Percentiles rank a stretch among this genome's conserved stretches.
These are phyloP conservation scores for Carassius gibelio DNA, from an alignment of 2,113 vertebrate species.

Conservation along the genomic window DNA sequence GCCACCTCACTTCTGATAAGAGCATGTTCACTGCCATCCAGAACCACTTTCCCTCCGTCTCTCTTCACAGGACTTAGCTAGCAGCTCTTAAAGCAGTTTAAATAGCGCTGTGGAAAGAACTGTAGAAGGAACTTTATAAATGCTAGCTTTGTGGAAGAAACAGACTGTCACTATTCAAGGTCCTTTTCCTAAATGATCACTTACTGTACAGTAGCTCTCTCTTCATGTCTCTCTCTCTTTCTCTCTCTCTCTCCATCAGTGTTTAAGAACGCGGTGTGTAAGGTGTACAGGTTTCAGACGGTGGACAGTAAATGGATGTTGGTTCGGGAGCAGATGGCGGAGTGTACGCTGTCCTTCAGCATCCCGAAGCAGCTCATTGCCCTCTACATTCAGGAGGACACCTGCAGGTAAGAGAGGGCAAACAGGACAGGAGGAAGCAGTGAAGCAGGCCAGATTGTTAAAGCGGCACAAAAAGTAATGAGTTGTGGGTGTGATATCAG, in stretches of 20 bases:
- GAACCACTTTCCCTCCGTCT: not conserved
- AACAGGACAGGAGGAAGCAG: not conserved
- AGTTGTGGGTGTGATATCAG: not conserved
- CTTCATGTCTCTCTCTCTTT: not conserved
- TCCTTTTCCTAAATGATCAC: not conserved
- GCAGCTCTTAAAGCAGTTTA: not conserved
- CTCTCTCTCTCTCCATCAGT: slow-evolving; percentile 73
- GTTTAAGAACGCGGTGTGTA: slow-evolving; percentile 91
- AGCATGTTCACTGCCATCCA: not conserved
- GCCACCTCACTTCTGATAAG: not conserved
- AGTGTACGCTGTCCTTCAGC: slow-evolving; percentile 91
- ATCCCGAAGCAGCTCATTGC: slow-evolving; percentile 91
- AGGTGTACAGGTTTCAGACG: slow-evolving; percentile 94
- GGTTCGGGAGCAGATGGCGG: slow-evolving; percentile 95
- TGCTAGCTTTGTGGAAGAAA: not conserved
- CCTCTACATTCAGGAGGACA: slow-evolving; percentile 93
- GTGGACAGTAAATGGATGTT: slow-evolving; percentile 93
- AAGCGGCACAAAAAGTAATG: not conserved
- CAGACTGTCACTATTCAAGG: not conserved
- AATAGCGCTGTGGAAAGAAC: not conserved
- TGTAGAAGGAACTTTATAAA: not conserved
- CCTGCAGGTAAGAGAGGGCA: slow-evolving; percentile 81
- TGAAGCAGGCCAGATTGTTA: not conserved
- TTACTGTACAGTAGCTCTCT: not conserved
- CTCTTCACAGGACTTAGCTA: slow-evolving; percentile 9